Base-by-base conservation (phyloP, 2,113 vertebrate genomes). In the Mustela nigripes region DNA sequence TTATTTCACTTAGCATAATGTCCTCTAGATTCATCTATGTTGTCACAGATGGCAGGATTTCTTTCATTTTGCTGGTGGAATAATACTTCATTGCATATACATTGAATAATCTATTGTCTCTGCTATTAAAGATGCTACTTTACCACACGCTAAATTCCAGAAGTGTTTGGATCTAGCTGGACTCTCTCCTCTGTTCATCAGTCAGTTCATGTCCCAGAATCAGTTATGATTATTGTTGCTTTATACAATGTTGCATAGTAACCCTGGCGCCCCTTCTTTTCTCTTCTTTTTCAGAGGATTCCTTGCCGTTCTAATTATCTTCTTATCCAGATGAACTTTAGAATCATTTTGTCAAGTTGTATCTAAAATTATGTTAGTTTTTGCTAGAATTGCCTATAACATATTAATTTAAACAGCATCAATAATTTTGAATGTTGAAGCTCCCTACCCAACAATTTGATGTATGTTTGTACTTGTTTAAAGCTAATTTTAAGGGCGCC, bases 321-420 rank as follows among this genome's bases (percentile, higher is more conserved):
- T 81, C 50, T 91, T 91, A 92, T 62, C 19, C 62, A 94, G 15
- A 28, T 90, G 31, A 79, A 85, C 78, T 76, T 90, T 9, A 74
- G 5, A 86, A 76, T 82, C 12, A 76, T 80, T 92, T 48, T 95
- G 2, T 71, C 56, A 82, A 56, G 19, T 87, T 62, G 11, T 91
- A 63, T 62, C 18, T 39, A 82, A 80, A 80, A 53, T 76, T 16
- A 71, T 39, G 5, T 50, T 76, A 56, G 8, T 58, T 81, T 92
- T 62, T 7, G 63, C 69, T 69, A 82, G 21, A 36, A 48, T 19
- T 36, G 4, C 31, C 69, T 62, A 15, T 39, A 90, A 67, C 50
- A 36, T 21, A 60, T 33, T 89, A 50, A 48, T 87, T 26, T 45
- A 28, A 83, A 31, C 36, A 84, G 56, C 96, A 74, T 62, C 11